Evolutionary conservation across 1,140 invertebrate genomes (phyloP), one percentile per base, ranked within the genome.

Genomic region (Saxidomus purpurata): DNA sequence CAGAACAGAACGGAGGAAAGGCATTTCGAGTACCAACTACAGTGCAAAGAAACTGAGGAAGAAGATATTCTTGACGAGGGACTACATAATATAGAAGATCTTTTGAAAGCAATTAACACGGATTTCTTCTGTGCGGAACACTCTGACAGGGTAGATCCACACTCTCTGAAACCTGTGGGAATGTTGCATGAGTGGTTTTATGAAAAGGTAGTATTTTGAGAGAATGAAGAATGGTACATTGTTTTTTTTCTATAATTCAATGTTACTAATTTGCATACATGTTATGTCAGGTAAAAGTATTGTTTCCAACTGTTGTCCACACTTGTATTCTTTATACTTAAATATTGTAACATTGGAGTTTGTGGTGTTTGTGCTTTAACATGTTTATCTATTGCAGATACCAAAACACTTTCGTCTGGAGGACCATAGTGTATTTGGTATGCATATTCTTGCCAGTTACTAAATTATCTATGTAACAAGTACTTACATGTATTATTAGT

Each of bases 101-200:
- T 87, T 13, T 28, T 61, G 13, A 25, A 63, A 17, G 52, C 34
- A 22, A 43, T 77, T 11, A 49, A 38, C 4, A 79, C 69, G 31
- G 74, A 77, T 25, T 79, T 63, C 25, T 87, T 87, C 31, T 87
- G 84, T 67, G 47, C 22, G 22, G 74, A 79, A 36, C 84, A 87
- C 69, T 43, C 84, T 0, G 84, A 87, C n/a, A 77, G 17, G 19
- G 31, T 22, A 6, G 69, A 87, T 49, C 84, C 84, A 3, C 84
- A 87, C 25, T 49, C 69, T 6, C 34, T 87, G 1, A 43, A 61
- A n/a, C 31, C 74, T n/a, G 84, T 79, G 15, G 52, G 59, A 63
- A 55, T 77, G 31, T 36, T 87, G 1, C 69, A 87, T 13, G 84
- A 87, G 40, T 87, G 84, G 84, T 87, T 87, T 79, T 19, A 49